Conservation (phyloP, 2,113 vertebrate species). For the Daubentonia madagascariensis region DNA sequence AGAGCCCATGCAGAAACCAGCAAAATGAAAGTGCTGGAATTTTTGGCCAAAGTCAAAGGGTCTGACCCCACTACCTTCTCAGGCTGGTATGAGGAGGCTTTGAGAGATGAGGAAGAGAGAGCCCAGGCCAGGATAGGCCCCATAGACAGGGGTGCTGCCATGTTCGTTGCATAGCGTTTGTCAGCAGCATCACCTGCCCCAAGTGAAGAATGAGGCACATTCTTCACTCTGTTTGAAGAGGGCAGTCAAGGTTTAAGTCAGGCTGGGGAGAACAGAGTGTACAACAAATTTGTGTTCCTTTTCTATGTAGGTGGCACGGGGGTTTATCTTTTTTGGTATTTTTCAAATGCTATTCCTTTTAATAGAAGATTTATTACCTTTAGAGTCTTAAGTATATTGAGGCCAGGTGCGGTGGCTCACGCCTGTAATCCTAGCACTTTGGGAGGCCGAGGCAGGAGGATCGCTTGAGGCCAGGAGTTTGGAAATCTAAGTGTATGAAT, state of each 20-base stretch:
- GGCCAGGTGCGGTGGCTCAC: too few species aligned
- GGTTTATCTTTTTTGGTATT: not conserved
- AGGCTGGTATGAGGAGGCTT: not conserved
- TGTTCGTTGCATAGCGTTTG: not conserved
- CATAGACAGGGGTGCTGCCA: accelerated
- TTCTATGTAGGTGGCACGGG: not conserved
- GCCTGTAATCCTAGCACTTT: too few species aligned
- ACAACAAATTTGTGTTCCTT: not conserved
- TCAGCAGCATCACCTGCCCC: not conserved
- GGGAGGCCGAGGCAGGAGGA: too few species aligned
- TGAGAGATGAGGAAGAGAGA: conserved; percentile 24
- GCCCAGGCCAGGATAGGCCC: accelerated
- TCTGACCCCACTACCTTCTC: not conserved
- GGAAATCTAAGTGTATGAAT: not conserved
- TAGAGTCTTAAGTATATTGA: not conserved
- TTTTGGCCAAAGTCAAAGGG: conserved; percentile 32
- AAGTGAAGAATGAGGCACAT: not conserved
- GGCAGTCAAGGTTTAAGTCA: not conserved
- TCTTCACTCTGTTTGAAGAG: not conserved
- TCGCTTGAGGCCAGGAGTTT: too few species aligned
- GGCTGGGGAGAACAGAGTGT: not conserved
- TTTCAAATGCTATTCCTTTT: not conserved
- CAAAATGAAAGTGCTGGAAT: conserved; percentile 43
- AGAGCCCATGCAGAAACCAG: conserved; percentile 61
- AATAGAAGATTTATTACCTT: not conserved